Conservation (phyloP, 1,140 invertebrate species). For the Leptoteleia sp. region DNA sequence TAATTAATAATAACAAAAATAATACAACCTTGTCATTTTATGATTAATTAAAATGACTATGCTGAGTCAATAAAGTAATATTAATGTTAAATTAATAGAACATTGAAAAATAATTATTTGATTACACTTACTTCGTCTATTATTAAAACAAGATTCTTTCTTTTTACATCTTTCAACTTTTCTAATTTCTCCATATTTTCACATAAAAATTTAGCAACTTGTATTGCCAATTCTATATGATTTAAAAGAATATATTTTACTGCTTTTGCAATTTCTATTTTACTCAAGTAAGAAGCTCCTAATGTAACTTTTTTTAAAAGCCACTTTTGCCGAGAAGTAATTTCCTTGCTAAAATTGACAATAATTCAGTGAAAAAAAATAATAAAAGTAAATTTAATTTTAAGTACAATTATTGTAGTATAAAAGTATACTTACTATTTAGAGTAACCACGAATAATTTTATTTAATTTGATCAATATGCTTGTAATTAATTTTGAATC, state of each 20-base stretch:
- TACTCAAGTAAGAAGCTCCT: too few relatives aligned
- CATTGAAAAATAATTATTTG: neutral
- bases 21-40: too few relatives aligned
- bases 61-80: too few relatives aligned
- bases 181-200: conserved; percentile 74
- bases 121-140: conserved; percentile 83
- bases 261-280: too few relatives aligned
- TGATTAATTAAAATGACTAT: too few relatives aligned
- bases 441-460: conserved; percentile 77
- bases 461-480: conserved; percentile 78
- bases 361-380: too few relatives aligned
- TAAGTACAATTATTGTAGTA: too few relatives aligned
- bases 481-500: conserved; percentile 64
- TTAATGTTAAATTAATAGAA: too few relatives aligned
- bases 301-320: conserved; percentile 80
- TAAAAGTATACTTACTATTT: conserved; percentile 73
- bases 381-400: too few relatives aligned
- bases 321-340: conserved; percentile 77
- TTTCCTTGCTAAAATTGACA: conserved; percentile 69
- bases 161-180: conserved; percentile 77
- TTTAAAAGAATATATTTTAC: conserved; percentile 71
- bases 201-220: conserved; percentile 71
- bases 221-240: conserved; percentile 79
- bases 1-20: too few relatives aligned
- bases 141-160: conserved; percentile 84